Percentiles rank a stretch among this genome's conserved stretches.
phyloP scores from a whole-genome alignment of 2,888 invertebrate species.

The Heliconius erato region DNA sequence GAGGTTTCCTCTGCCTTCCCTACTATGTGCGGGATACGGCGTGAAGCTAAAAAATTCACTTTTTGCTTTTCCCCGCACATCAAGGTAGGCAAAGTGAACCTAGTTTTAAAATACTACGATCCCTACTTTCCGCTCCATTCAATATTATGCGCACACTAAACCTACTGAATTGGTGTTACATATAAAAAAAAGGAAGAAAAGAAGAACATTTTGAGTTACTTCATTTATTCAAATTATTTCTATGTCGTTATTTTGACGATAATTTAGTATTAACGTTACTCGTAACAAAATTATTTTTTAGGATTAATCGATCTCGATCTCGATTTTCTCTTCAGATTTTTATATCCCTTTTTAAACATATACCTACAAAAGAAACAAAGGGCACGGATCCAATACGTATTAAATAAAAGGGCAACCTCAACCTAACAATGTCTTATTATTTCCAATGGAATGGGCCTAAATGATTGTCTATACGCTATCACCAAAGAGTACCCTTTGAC shows the following conservation, averaged over 20 bases:
- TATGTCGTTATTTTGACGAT: not conserved
- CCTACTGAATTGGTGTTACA: not conserved
- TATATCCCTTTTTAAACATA: not conserved
- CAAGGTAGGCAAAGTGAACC: too few species aligned
- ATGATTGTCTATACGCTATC: slow-evolving; percentile 62
- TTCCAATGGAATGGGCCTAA: slow-evolving; percentile 59
- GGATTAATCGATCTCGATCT: too few species aligned
- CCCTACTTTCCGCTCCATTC: not conserved
- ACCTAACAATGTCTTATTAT: slow-evolving; percentile 46
- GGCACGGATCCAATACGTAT: not conserved
- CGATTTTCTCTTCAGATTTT: not conserved
- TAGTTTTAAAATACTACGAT: too few species aligned
- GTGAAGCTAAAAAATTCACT: too few species aligned
- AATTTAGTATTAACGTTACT: not conserved
- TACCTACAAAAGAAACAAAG: not conserved
- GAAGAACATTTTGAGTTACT: not conserved
- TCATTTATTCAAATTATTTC: not conserved
- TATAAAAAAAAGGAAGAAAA: not conserved
- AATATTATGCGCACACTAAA: not conserved
- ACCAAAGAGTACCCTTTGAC: slow-evolving; percentile 54
- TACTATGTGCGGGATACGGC: too few species aligned
- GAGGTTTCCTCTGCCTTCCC: too few species aligned
- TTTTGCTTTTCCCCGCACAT: too few species aligned
- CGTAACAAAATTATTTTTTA: not conserved
- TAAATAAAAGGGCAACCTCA: slow-evolving; percentile 57